Percentiles rank a stretch among this genome's conserved stretches.
Conservation (phyloP, 1,140 invertebrate genomes). For the Babylonia areolata region DNA sequence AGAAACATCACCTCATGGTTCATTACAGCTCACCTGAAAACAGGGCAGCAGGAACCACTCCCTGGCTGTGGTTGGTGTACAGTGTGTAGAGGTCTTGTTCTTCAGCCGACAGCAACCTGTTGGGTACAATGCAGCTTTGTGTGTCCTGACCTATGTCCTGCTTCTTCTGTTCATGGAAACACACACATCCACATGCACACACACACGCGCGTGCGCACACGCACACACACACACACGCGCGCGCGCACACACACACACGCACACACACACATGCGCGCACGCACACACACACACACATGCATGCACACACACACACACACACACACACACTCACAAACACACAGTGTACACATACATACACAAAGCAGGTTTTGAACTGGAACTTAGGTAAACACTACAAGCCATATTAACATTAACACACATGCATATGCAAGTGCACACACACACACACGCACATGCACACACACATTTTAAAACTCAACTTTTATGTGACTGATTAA, state of each 20-base stretch:
- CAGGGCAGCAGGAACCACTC: not conserved
- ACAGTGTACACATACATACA: not conserved
- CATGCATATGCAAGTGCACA: not conserved
- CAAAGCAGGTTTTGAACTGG: not conserved
- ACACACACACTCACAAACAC: constrained; percentile 26
- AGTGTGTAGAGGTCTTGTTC: not conserved
- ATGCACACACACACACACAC: not conserved
- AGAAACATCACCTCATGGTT: too few relatives aligned
- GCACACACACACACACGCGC: not conserved
- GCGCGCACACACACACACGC: not conserved
- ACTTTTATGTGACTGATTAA: not conserved
- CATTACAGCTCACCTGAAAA: not conserved
- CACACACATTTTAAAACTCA: not conserved
- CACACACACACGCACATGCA: not conserved
- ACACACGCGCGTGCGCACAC: not conserved
- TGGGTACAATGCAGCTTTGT: constrained; percentile 21
- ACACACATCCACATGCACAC: not conserved
- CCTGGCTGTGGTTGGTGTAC: not conserved
- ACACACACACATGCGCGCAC: constrained; percentile 1
- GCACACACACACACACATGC: not conserved
- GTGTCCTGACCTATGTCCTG: constrained; percentile 12
- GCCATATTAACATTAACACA: not conserved
- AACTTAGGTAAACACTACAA: too few relatives aligned
- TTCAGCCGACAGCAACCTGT: not conserved
- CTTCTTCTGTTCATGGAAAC: not conserved